Evolutionary conservation across 2,797 vertebrate genomes (phyloP).

Genomic region (Tenualosa thibaudeaui): DNA sequence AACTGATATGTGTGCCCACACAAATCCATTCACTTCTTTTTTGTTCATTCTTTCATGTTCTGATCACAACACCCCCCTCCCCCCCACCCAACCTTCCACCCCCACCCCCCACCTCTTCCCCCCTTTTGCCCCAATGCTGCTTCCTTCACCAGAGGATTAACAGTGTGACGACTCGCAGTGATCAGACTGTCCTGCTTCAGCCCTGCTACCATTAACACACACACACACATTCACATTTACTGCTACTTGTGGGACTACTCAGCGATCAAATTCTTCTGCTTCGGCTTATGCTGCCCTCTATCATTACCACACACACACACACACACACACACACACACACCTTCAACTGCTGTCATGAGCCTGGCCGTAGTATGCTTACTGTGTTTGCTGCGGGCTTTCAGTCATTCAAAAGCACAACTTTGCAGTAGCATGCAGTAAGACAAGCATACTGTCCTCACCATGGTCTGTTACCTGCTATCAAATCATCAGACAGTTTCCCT

Average conservation of each 20-base stretch:
- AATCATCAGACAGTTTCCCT: too few species aligned
- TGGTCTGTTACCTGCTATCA: too few species aligned
- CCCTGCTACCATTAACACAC: neutral
- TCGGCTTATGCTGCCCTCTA: too few species aligned
- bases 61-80: neutral
- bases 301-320: neutral
- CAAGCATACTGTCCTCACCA: too few species aligned
- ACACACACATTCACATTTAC: neutral
- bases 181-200: slow-evolving; percentile 63
- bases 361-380: too few species aligned
- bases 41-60: slow-evolving; percentile 2
- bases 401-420: too few species aligned
- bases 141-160: slow-evolving; percentile 57
- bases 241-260: too few species aligned
- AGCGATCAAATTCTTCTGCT: too few species aligned
- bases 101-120: neutral
- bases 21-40: neutral
- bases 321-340: neutral
- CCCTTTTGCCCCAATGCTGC: slow-evolving; percentile 16
- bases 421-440: too few species aligned
- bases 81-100: slow-evolving; percentile 16
- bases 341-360: too few species aligned
- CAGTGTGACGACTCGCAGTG: slow-evolving; percentile 67
- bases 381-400: too few species aligned
- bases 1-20: neutral